Conservation (phyloP, 2,113 vertebrate genomes). For the Saccopteryx bilineata region DNA sequence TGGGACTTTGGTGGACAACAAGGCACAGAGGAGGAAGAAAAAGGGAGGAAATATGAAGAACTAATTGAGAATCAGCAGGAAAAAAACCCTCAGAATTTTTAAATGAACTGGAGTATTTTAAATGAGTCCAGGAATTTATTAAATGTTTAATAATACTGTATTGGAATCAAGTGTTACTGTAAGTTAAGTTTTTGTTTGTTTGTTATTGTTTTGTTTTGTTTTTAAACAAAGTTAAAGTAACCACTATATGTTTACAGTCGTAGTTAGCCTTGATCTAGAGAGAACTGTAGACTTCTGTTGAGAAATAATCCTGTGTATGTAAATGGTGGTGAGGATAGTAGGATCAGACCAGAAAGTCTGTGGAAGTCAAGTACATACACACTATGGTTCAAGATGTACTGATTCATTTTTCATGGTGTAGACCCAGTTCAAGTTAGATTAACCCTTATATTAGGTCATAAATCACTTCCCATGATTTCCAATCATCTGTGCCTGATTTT, state of each 20-base stretch:
- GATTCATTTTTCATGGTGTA: slow-evolving; percentile 3
- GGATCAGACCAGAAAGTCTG: background rate
- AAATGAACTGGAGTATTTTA: slow-evolving; percentile 15
- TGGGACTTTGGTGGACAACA: background rate
- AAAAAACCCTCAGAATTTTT: background rate
- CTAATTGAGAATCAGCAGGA: background rate
- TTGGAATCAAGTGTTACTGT: background rate
- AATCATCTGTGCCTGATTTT: background rate
- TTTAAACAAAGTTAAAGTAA: background rate
- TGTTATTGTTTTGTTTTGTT: background rate
- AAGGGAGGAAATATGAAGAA: background rate
- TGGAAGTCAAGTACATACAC: background rate
- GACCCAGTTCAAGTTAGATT: background rate
- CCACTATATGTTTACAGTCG: background rate
- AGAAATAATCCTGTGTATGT: background rate
- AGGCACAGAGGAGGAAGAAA: background rate
- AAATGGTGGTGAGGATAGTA: background rate
- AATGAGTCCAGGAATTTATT: slow-evolving; percentile 4
- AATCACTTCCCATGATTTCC: background rate
- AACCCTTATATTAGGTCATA: background rate
- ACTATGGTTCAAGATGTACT: background rate
- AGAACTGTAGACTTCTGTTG: background rate
- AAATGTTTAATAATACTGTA: slow-evolving; percentile 3
- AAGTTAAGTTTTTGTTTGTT: background rate
- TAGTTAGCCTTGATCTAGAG: background rate